Evolutionary conservation across 1,140 invertebrate genomes (phyloP).

Genomic region (Pseudobourletiella spinata): DNA sequence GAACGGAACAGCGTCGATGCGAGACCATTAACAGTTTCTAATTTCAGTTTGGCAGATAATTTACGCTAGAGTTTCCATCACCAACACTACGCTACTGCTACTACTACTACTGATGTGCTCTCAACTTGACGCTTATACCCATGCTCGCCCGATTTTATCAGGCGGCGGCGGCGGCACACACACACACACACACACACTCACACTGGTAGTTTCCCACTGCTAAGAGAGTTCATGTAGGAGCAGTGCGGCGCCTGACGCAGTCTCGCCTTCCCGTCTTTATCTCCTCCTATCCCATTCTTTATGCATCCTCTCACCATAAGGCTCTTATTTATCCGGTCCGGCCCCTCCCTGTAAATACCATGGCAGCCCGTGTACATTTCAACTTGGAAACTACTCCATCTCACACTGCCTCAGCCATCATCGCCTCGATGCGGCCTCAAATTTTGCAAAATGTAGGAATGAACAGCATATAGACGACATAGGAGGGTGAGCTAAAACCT

Average conservation of each 20-base stretch:
- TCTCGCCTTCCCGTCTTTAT: background rate
- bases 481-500: too few species aligned
- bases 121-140: too few species aligned
- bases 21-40: conserved; percentile 37
- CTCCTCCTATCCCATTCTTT: background rate
- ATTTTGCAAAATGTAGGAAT: too few species aligned
- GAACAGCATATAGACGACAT: too few species aligned
- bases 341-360: background rate
- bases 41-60: conserved; percentile 37
- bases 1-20: conserved; percentile 35
- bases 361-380: background rate
- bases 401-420: too few species aligned
- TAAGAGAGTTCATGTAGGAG: too few species aligned
- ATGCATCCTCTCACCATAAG: background rate
- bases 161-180: too few species aligned
- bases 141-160: conserved; percentile 34
- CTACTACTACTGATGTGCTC: conserved; percentile 33
- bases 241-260: background rate
- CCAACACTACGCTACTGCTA: conserved; percentile 26
- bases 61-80: conserved; percentile 36
- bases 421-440: too few species aligned
- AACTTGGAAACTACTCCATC: too few species aligned
- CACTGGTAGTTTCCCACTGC: too few species aligned
- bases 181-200: too few species aligned
- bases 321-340: background rate